Evolutionary conservation across 2,888 invertebrate species (phyloP), one percentile per base, ranked within the genome.

Genomic region (Noctuana brunneofusca): DNA sequence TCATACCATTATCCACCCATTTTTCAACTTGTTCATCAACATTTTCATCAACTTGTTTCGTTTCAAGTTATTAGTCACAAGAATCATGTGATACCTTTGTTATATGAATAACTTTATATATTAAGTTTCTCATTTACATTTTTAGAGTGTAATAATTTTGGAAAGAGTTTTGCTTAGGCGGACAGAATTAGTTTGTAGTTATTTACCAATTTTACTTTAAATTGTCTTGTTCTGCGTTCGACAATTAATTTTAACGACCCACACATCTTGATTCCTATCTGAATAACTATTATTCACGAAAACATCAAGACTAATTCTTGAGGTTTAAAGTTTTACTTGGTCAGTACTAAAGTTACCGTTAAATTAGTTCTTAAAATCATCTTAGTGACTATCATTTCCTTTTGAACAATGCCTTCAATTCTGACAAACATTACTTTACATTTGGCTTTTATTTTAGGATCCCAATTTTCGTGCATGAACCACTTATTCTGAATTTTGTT

Each of bases 71-170:
- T 46, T 46, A 46, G 30, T 56, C 14, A 43, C 43, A 43, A 43
- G 18, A 18, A 43, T 22, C 41, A 27, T 49, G 49, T 49, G 49
- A 49, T 49, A 49, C n/a, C 14, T 24, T 49, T 24, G 24, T 49
- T 46, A 22, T 12, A 12, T 24, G 24, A 20, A 6, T 3, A 20
- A 46, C 2, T 46, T 20, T 46, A 14, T 22, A 24, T 27, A 49
- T 27, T 49, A 14, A 20, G 20, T 22, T 49, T 49, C 14, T 24
- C 18, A 12, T 12, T 22, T 27, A 14, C 24, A 49, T 20, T 22
- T 48, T 46, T 14, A 14, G 14, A 48, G 35, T 11, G 35, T 35
- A 35, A 9, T 8, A 18, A 43, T 43, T 18, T 43, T 43, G 48
- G 20, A 11, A 1, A 4, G 48, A 22, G 48, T 48, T 43, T 48